Conservation (phyloP, 2,113 vertebrate species). For the Cyanoderma ruficeps region DNA sequence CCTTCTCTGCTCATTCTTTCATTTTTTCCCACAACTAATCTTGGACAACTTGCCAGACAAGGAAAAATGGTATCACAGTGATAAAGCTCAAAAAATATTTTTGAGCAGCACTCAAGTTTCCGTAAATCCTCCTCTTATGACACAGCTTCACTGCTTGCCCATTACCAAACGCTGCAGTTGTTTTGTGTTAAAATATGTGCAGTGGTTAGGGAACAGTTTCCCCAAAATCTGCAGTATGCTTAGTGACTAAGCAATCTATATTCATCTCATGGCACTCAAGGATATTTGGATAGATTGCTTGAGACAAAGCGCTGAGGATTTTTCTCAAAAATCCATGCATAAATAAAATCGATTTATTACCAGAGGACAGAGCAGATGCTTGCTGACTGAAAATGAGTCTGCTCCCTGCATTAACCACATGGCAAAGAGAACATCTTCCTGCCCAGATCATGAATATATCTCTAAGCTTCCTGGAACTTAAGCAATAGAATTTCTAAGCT, state of each 20-base stretch:
- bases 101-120: neutral
- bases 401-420: neutral
- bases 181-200: neutral
- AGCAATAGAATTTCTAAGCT: neutral
- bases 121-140: neutral
- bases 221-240: neutral
- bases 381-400: conserved; percentile 37
- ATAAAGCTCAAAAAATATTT: neutral
- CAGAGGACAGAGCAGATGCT: conserved; percentile 31
- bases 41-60: neutral
- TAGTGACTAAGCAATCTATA: conserved; percentile 12
- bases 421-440: neutral
- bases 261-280: neutral
- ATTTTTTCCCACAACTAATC: neutral
- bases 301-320: neutral
- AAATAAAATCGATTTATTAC: conserved; percentile 14
- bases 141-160: neutral
- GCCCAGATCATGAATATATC: neutral
- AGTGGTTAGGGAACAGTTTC: neutral
- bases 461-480: conserved; percentile 4
- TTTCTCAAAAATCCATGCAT: conserved; percentile 30
- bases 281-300: conserved; percentile 1
- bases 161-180: neutral
- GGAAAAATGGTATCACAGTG: neutral
- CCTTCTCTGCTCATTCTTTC: neutral